Evolutionary conservation across 1,140 invertebrate genomes (phyloP), one percentile per base, ranked within the genome.

Genomic region (Archivesica marissinica): DNA sequence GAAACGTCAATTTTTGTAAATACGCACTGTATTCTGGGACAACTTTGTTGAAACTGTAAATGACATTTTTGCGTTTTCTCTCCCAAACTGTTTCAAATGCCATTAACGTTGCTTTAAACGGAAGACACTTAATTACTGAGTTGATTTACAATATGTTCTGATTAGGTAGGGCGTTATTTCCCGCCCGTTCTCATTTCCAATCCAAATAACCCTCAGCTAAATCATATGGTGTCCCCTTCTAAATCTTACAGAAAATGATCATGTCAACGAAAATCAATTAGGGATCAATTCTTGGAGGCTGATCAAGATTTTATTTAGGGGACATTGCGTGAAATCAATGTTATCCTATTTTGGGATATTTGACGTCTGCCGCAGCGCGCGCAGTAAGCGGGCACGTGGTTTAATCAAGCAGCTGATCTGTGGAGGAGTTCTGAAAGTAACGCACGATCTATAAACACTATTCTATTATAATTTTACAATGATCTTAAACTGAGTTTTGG

Each of bases 291-390:
- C 50, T 30, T 6, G 59, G 59, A 79, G 59, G 54, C 77, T 44
- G 61, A 33, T 50, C 38, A 79, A 39, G 38, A 20, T 64, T 79
- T 79, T 64, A 64, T 79, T 79, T 64, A 66, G 44, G 75, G 61
- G 77, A 79, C 59, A 61, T 64, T 20, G 56, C 77, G 47, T 79
- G 56, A 66, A 79, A 79, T 79, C 44, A 79, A 79, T 79, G 66
- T 44, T 79, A 4, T 50, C 25, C 77, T 41, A 66, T 44, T 64
- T 66, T n/a, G 50, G 33, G 39, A 33, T 28, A 44, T 41, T 44
- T 79, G 77, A 68, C 77, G 59, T 47, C 38, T 6, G 54, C 20
- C 44, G 2, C 44, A 66, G 41, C 33, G 52, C 15, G 76, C 6
- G 20, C 33, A 11, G 54, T 61, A 64, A 64, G n/a, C 15, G 2